Evolutionary conservation across 92 coral and sea anemone species (phyloP), one percentile per base, ranked within the genome.

Genomic region (Desmophyllum pertusum): DNA sequence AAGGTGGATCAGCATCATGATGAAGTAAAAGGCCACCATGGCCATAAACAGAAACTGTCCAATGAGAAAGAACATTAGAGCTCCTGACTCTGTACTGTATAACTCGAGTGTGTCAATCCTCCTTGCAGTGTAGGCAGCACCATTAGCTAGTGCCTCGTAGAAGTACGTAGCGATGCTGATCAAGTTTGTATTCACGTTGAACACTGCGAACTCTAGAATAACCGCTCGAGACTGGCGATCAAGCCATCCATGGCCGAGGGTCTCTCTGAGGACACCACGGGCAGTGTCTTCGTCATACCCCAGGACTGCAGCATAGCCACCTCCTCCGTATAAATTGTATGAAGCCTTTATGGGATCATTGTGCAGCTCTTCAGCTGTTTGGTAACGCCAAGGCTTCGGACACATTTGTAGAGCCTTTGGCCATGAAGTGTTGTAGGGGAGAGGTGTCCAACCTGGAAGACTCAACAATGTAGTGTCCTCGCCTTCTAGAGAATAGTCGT

Each of bases 191-290:
- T 84, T 75, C 27, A 80, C 52, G 62, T 84, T 84, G 27, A 84
- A 84, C 5, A 84, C 50, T 18, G 88, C 46, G 30, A 84, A 63
- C 83, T 84, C 88, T 23, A 84, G 25, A 13, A 84, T 65, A 17
- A 84, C 88, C 10, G 76, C 88, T 6, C 88, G 36, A 3, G 88
- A 62, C 42, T 84, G 88, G 21, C 88, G 70, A 62, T 76, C 88
- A 55, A 84, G 66, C 88, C 88, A 84, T n/a, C 21, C 59, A 23
- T 84, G 70, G 5, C 14, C 45, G 19, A 42, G 10, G 23, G 78
- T 51, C 21, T 84, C 88, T 10, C 57, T 27, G 15, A 64, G 45
- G n/a, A 84, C 88, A 27, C 50, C 63, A 19, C 29, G 29, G 33
- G 88, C 88, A 17, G 76, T 84, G 40, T 46, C 8, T 23, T 30